Conservation (phyloP, 2,888 invertebrate genomes). For the Cantharis rustica region DNA sequence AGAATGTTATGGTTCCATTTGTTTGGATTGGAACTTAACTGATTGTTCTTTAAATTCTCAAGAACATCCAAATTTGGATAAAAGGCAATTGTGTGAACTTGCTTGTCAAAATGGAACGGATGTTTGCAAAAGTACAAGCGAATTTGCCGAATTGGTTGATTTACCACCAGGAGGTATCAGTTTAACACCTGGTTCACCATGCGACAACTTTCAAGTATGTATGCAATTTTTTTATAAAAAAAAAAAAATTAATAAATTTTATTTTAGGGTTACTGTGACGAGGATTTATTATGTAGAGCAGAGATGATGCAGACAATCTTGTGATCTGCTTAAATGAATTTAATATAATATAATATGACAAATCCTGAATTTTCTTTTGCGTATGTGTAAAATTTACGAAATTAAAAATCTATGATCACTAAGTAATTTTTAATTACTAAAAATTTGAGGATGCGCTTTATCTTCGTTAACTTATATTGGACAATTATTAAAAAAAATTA, state of each 20-base stretch:
- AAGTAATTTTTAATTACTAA: too few relatives aligned
- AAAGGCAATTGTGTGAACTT: slow-evolving; percentile 89
- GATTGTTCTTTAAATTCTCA: slow-evolving; percentile 93
- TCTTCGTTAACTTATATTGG: too few relatives aligned
- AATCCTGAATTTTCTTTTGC: too few relatives aligned
- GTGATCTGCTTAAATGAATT: too few relatives aligned
- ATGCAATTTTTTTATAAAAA: slow-evolving; percentile 23
- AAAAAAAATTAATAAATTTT: neutral
- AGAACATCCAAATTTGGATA: slow-evolving; percentile 74
- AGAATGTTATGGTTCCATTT: slow-evolving; percentile 94
- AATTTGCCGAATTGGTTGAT: slow-evolving; percentile 75
- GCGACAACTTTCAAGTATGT: slow-evolving; percentile 97
- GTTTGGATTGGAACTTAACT: slow-evolving; percentile 89
- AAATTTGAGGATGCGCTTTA: too few relatives aligned
- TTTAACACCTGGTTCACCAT: slow-evolving; percentile 93
- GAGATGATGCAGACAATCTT: too few relatives aligned
- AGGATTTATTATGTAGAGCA: slow-evolving; percentile 97
- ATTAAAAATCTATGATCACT: too few relatives aligned
- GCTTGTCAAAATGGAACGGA: slow-evolving; percentile 91
- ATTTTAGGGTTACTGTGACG: slow-evolving; percentile 95
- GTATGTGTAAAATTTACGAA: too few relatives aligned
- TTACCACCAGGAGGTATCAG: slow-evolving; percentile 82
- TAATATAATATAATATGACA: too few relatives aligned
- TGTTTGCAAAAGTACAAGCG: slow-evolving; percentile 85
- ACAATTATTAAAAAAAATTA: too few relatives aligned